phyloP scores from a whole-genome alignment of 53 echinoderm and acorn worm genomes.

The Echinometra lucunter region DNA sequence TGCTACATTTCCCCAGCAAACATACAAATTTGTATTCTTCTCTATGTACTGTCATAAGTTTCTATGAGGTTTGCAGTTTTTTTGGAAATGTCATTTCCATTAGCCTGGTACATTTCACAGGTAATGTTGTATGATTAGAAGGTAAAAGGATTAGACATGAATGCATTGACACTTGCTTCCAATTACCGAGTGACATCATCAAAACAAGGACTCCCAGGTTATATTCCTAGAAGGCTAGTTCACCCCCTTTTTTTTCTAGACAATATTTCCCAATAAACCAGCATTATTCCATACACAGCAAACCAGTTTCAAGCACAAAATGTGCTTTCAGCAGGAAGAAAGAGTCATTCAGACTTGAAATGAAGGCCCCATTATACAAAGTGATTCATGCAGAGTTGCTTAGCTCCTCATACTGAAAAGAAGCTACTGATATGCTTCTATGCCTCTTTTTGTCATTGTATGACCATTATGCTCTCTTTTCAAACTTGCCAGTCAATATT shows the following conservation, averaged over 20 bases:
- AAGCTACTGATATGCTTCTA: background rate
- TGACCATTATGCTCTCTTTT: background rate
- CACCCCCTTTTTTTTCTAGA: background rate
- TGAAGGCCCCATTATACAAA: background rate
- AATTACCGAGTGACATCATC: background rate
- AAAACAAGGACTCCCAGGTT: background rate
- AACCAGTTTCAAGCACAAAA: background rate
- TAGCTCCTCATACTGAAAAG: background rate
- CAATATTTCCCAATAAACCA: background rate
- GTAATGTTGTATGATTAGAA: too few species aligned
- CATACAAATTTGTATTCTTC: background rate
- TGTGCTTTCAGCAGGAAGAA: background rate
- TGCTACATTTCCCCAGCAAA: background rate
- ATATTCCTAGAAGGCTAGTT: background rate
- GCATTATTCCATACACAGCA: background rate
- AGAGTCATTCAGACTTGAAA: background rate
- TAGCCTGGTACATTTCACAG: too few species aligned
- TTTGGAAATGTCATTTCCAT: background rate
- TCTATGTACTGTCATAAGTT: background rate
- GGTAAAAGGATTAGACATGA: too few species aligned
- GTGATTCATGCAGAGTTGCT: background rate
- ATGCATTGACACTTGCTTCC: background rate
- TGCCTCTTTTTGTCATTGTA: background rate
- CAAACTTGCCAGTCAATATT: too few species aligned
- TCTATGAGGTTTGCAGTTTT: background rate